Evolutionary conservation across 2,888 invertebrate species (phyloP).

Genomic region (Plemyria rubiginata): DNA sequence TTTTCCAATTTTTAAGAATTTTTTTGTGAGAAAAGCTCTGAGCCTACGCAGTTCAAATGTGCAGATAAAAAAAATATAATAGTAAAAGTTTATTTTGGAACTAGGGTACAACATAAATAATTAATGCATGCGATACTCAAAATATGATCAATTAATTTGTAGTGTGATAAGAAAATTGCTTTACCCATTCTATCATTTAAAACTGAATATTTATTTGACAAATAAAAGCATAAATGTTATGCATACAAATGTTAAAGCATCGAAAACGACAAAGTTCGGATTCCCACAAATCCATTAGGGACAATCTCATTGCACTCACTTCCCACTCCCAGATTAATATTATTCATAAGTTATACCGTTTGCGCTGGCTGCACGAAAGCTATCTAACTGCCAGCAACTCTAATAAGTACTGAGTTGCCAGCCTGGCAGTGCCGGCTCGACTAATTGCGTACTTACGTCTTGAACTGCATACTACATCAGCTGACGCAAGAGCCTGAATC

Average conservation of each 20-base stretch:
- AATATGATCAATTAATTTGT: too few species aligned
- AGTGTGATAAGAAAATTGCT: too few species aligned
- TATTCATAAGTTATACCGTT: constrained; percentile 42
- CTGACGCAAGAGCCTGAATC: constrained; percentile 33
- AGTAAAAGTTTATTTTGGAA: too few species aligned
- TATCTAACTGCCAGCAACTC: constrained; percentile 37
- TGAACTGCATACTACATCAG: constrained; percentile 39
- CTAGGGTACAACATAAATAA: too few species aligned
- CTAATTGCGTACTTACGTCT: constrained; percentile 44
- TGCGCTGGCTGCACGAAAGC: constrained; percentile 33
- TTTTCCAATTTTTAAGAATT: background rate
- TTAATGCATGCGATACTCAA: too few species aligned
- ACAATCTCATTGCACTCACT: constrained; percentile 32
- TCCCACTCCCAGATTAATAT: constrained; percentile 39
- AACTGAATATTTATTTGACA: background rate
- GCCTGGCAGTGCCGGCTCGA: constrained; percentile 27
- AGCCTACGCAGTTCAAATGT: too few species aligned
- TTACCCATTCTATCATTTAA: background rate
- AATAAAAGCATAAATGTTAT: constrained; percentile 3
- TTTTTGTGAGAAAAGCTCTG: background rate
- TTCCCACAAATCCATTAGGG: constrained; percentile 33
- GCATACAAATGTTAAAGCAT: constrained; percentile 12
- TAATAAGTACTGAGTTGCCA: constrained; percentile 33
- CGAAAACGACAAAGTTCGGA: constrained; percentile 30
- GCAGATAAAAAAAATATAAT: too few species aligned